These are phyloP conservation scores for Hycleus cichorii DNA, from an alignment of 1,140 invertebrate genomes.

Conservation along the genomic window DNA sequence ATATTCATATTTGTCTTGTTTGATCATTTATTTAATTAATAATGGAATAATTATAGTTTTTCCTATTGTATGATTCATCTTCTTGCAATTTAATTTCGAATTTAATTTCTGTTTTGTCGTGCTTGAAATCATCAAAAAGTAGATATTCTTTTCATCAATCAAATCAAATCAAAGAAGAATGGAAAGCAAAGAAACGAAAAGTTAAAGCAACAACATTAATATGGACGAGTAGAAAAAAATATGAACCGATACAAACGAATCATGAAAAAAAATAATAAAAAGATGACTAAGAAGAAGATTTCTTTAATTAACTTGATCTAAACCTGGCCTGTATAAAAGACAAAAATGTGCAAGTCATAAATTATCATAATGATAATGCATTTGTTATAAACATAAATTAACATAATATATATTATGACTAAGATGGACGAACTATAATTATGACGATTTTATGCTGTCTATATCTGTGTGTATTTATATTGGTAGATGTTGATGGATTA, in stretches of 20 bases:
- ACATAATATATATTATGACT: conserved; percentile 35
- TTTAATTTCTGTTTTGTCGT: too few relatives aligned
- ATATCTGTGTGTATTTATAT: conserved; percentile 14
- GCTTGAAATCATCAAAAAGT: too few relatives aligned
- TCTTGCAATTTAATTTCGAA: too few relatives aligned
- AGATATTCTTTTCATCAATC: too few relatives aligned
- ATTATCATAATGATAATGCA: conserved; percentile 27
- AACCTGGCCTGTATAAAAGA: not conserved
- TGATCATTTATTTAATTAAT: too few relatives aligned
- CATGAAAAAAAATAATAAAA: not conserved
- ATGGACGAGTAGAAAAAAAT: not conserved
- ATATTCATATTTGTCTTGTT: too few relatives aligned
- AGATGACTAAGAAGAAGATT: not conserved
- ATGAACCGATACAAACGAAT: not conserved
- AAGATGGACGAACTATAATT: conserved; percentile 31
- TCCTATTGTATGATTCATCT: too few relatives aligned
- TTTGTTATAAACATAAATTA: conserved; percentile 32
- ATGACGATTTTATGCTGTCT: conserved; percentile 27
- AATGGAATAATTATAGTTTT: too few relatives aligned
- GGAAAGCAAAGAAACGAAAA: too few relatives aligned
- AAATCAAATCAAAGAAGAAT: too few relatives aligned
- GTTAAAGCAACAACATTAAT: not conserved
- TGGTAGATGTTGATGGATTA: too few relatives aligned
- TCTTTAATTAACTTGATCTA: not conserved
- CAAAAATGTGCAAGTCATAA: conserved; percentile 30